Evolutionary conservation across 2,797 vertebrate genomes (phyloP).

Genomic region (Phrynocephalus forsythii): DNA sequence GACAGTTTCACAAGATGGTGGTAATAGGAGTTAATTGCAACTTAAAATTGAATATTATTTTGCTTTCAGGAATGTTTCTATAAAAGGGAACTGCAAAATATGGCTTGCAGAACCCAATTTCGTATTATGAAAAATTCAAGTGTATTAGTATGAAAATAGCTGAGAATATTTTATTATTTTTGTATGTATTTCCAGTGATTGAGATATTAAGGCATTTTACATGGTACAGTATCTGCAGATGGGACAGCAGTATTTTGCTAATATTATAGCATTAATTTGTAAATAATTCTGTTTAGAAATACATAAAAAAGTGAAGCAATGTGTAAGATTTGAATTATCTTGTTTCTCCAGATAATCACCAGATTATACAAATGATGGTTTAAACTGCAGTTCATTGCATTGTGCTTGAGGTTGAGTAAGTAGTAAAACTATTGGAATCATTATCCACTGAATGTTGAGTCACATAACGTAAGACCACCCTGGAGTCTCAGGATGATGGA

Average conservation of each 20-base stretch:
- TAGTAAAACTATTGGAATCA: no score
- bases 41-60: slow-evolving; percentile 2
- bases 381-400: no score
- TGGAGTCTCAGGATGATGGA: no score
- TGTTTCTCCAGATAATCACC: neutral
- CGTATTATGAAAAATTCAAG: neutral
- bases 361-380: no score
- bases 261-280: neutral
- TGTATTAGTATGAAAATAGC: slow-evolving; percentile 6
- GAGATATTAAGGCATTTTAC: neutral
- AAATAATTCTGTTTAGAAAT: neutral
- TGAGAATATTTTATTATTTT: neutral
- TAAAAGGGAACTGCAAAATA: fast-evolving
- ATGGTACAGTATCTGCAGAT: neutral
- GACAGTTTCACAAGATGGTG: neutral
- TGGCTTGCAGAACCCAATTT: neutral
- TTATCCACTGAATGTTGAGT: no score
- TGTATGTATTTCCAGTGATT: slow-evolving; percentile 4
- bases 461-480: no score
- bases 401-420: no score
- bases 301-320: neutral
- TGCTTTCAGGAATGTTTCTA: neutral
- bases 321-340: neutral
- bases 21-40: neutral
- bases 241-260: neutral